Base-by-base conservation (phyloP, 1,140 invertebrate species). In the Aporrectodea caliginosa region DNA sequence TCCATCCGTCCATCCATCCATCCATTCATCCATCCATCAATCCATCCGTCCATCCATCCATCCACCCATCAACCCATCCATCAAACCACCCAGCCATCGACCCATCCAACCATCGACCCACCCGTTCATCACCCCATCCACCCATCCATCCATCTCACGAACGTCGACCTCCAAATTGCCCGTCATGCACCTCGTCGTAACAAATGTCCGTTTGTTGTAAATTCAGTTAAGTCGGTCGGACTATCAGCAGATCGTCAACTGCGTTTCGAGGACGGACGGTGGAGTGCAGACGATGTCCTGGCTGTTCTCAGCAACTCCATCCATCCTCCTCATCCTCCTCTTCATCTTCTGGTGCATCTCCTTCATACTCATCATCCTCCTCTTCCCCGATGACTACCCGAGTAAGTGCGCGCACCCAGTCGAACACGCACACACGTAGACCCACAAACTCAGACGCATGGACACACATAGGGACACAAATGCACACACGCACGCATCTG, bases 321-420 rank as follows among this genome's bases (percentile, higher is more conserved):
- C 79, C n/a, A 32, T 82, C 34, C n/a, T 82, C 35, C 78, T 84
- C 58, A 30, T 79, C 72, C 77, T 82, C 72, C 79, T 83, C 31
- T 69, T 83, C 22, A 73, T 82, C 14, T 58, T 84, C 16, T 84
- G 84, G 73, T 79, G 84, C 69, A 43, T 78, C 16, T 74, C 82
- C 1, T 84, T 85, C 75, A 74, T 85, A 1, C 84, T 84, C 77
- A 82, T 84, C 32, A 79, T 85, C 69, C 30, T 81, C 22, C 82
- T 80, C 16, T 43, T 82, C 31, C 81, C 74, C 30, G 83, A 83
- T 71, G 81, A 81, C 68, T 73, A 74, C 16, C 73, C 77, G 75
- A 82, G 83, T 83, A 79, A 79, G 82, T 73, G 27, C 16, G 22
- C n/a, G n/a, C n/a, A n/a, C n/a, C n/a, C 73, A 75, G n/a, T 27